A percentile compares a stretch with the other conserved stretches of the same genome.
These are phyloP conservation scores for Theodoxus fluviatilis DNA, from an alignment of 2,888 invertebrate species.

Conservation along the genomic window DNA sequence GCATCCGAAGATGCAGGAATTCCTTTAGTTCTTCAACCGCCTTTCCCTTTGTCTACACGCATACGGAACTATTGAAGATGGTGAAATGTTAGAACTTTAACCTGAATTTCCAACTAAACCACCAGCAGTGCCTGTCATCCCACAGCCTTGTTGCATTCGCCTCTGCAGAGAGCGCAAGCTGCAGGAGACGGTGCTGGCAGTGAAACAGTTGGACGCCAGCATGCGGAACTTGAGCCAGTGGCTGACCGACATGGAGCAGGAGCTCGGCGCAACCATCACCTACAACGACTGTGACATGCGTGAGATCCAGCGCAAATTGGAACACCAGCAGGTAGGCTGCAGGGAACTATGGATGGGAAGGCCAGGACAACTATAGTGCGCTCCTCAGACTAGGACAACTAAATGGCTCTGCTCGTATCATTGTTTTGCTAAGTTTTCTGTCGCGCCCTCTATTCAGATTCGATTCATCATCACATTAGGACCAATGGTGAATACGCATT, in stretches of 20 bases:
- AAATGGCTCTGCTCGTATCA: neutral
- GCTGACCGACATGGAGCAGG: conserved; percentile 58
- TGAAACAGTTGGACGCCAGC: conserved; percentile 60
- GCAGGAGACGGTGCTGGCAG: conserved; percentile 66
- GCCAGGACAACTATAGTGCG: too few species aligned
- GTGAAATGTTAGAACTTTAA: too few species aligned
- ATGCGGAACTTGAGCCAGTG: conserved; percentile 58
- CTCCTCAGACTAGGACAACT: too few species aligned
- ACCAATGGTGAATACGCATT: too few species aligned
- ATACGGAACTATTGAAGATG: too few species aligned
- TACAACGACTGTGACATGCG: conserved; percentile 46
- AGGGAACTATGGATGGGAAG: too few species aligned
- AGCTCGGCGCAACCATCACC: conserved; percentile 48
- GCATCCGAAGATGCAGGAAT: too few species aligned
- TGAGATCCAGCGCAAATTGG: conserved; percentile 54
- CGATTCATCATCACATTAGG: too few species aligned
- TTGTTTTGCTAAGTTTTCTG: neutral
- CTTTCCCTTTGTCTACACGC: too few species aligned
- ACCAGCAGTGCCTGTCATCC: neutral
- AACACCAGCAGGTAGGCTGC: conserved; percentile 50
- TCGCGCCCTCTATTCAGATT: too few species aligned
- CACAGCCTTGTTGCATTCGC: neutral
- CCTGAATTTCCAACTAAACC: too few species aligned
- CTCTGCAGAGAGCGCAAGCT: conserved; percentile 80
- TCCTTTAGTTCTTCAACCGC: too few species aligned